A percentile compares a stretch with the other conserved stretches of the same genome.
Conservation (phyloP, 1,140 invertebrate genomes). For the Theocolax elegans region DNA sequence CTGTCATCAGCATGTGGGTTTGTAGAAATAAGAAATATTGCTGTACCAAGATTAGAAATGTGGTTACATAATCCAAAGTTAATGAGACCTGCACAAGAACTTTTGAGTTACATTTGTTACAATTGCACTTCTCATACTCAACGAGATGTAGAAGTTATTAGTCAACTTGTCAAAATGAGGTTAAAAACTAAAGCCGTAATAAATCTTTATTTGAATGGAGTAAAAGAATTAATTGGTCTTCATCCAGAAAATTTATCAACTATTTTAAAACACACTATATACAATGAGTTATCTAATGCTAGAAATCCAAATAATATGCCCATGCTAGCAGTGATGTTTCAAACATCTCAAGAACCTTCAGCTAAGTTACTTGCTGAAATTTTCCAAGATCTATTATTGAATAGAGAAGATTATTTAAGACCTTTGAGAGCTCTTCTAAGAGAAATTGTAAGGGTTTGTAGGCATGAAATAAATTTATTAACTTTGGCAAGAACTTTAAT, state of each 20-base stretch:
- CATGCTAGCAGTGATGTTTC: conserved; percentile 86
- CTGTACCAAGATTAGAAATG: conserved; percentile 85
- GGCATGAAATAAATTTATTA: conserved; percentile 81
- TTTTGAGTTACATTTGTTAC: conserved; percentile 91
- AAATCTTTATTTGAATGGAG: conserved; percentile 87
- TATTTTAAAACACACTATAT: conserved; percentile 92
- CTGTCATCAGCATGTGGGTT: conserved; percentile 87
- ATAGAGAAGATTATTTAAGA: conserved; percentile 90
- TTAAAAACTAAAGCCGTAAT: conserved; percentile 94
- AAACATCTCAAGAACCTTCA: conserved; percentile 80
- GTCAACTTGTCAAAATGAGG: conserved; percentile 88
- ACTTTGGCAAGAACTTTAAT: conserved; percentile 78
- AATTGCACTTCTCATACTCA: conserved; percentile 85
- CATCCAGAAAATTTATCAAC: conserved; percentile 86
- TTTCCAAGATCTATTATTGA: conserved; percentile 85
- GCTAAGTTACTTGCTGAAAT: conserved; percentile 84
- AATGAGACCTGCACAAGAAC: conserved; percentile 89
- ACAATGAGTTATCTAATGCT: conserved; percentile 92
- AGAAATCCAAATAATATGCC: conserved; percentile 95
- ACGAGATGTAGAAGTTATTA: conserved; percentile 90
- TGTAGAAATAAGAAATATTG: conserved; percentile 84
- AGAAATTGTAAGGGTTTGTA: conserved; percentile 87
- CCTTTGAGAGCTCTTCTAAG: conserved; percentile 84
- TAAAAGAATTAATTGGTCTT: conserved; percentile 73
- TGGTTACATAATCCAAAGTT: conserved; percentile 97